These are phyloP conservation scores for Oryzias celebensis DNA, from an alignment of 2,113 vertebrate genomes.

Conservation along the genomic window DNA sequence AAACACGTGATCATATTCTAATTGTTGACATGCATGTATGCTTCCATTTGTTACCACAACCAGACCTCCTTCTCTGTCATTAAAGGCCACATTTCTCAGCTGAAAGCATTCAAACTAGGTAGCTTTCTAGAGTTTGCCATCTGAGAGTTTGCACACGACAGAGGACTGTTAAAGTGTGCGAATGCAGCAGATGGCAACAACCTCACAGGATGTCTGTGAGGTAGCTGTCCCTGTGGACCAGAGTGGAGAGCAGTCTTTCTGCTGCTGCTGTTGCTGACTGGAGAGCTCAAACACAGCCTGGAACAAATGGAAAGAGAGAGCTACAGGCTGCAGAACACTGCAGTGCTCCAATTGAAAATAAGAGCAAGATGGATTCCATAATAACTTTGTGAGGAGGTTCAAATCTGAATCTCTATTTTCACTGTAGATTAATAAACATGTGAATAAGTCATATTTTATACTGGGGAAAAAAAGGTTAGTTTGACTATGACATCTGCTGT, in stretches of 20 bases:
- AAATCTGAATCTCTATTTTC: no score
- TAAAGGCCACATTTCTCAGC: slow-evolving; percentile 31
- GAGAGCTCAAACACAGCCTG: slow-evolving; percentile 38
- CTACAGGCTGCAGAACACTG: slow-evolving; percentile 19
- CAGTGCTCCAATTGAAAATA: not conserved
- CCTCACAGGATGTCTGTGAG: slow-evolving; percentile 36
- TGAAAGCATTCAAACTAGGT: slow-evolving; percentile 44
- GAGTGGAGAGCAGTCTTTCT: slow-evolving; percentile 46
- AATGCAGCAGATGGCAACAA: slow-evolving; percentile 23
- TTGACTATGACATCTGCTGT: no score
- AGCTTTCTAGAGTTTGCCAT: slow-evolving; percentile 27
- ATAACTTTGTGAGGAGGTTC: no score
- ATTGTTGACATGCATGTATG: slow-evolving; percentile 8
- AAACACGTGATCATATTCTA: slow-evolving; percentile 14
- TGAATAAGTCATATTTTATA: no score
- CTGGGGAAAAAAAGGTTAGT: no score
- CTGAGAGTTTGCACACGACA: slow-evolving; percentile 17
- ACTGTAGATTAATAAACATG: no score
- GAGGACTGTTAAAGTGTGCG: slow-evolving; percentile 9
- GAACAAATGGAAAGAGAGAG: slow-evolving; percentile 58
- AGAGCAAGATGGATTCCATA: no score
- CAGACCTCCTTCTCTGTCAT: slow-evolving; percentile 15
- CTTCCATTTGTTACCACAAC: slow-evolving; percentile 22
- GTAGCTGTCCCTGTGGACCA: slow-evolving; percentile 40
- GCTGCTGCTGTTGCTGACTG: slow-evolving; percentile 33